These are phyloP conservation scores for Panagrolaimus sp. DNA, from an alignment of 1,140 invertebrate genomes.

Conservation along the genomic window DNA sequence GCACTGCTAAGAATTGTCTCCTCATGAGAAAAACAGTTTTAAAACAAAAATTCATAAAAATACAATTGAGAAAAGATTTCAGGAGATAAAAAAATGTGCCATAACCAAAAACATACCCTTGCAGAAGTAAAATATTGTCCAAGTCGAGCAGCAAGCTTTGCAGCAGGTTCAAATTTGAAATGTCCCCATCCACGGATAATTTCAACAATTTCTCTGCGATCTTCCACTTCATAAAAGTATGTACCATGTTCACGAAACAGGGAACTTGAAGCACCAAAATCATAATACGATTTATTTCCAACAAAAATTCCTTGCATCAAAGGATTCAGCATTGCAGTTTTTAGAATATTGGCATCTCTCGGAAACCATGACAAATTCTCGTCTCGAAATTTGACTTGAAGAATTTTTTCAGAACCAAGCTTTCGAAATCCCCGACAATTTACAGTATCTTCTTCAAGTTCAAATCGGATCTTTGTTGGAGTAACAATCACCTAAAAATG, in stretches of 20 bases:
- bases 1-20: too few species aligned
- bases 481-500: not conserved
- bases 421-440: not conserved
- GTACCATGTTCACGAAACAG: conserved; percentile 51
- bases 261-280: conserved; percentile 49
- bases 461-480: not conserved
- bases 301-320: not conserved
- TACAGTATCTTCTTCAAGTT: not conserved
- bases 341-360: not conserved
- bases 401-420: not conserved
- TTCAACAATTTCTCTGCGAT: not conserved
- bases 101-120: not conserved
- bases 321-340: not conserved
- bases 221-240: conserved; percentile 30
- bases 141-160: not conserved
- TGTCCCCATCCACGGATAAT: not conserved
- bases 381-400: not conserved
- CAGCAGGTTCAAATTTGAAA: not conserved
- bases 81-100: too few species aligned
- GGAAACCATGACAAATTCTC: not conserved
- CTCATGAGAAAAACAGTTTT: too few species aligned
- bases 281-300: conserved; percentile 29
- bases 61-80: too few species aligned
- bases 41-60: too few species aligned
- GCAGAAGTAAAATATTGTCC: not conserved